These are phyloP conservation scores for Drosophila carrolli DNA, from an alignment of 1,140 invertebrate genomes.

Conservation along the genomic window DNA sequence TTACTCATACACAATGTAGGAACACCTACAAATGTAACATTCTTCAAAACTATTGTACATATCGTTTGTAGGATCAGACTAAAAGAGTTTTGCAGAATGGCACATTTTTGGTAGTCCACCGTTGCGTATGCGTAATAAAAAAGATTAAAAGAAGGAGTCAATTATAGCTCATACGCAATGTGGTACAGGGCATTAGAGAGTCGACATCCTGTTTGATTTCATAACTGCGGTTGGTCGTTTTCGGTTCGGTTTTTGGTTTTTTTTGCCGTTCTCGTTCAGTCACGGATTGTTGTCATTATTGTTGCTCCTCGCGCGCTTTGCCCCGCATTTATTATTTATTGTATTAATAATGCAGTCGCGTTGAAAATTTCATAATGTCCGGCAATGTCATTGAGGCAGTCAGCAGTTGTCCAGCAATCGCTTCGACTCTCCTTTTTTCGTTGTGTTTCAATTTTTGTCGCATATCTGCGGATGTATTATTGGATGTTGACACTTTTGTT, in stretches of 20 bases:
- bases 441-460: slow-evolving; percentile 25
- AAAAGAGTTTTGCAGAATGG: too few species aligned
- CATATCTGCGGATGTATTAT: slow-evolving; percentile 32
- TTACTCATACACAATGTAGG: too few species aligned
- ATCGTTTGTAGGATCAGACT: too few species aligned
- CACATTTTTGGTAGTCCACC: too few species aligned
- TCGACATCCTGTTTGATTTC: background rate
- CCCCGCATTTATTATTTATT: slow-evolving; percentile 66
- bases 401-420: slow-evolving; percentile 16
- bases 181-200: background rate
- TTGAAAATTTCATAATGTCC: slow-evolving; percentile 71
- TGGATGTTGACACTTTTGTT: slow-evolving; percentile 42
- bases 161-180: too few species aligned
- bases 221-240: background rate
- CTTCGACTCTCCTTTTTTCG: background rate
- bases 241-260: slow-evolving; percentile 4
- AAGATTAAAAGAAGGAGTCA: too few species aligned
- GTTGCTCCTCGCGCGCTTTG: slow-evolving; percentile 27
- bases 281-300: slow-evolving; percentile 3
- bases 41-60: too few species aligned
- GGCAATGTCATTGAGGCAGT: slow-evolving; percentile 54
- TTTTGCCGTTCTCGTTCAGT: background rate
- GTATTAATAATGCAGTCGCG: slow-evolving; percentile 68
- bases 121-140: too few species aligned
- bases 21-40: too few species aligned